A percentile compares a stretch with the other conserved stretches of the same genome.
phyloP scores from a whole-genome alignment of 2,113 vertebrate genomes.

The Ophthalmolycus amberensis region DNA sequence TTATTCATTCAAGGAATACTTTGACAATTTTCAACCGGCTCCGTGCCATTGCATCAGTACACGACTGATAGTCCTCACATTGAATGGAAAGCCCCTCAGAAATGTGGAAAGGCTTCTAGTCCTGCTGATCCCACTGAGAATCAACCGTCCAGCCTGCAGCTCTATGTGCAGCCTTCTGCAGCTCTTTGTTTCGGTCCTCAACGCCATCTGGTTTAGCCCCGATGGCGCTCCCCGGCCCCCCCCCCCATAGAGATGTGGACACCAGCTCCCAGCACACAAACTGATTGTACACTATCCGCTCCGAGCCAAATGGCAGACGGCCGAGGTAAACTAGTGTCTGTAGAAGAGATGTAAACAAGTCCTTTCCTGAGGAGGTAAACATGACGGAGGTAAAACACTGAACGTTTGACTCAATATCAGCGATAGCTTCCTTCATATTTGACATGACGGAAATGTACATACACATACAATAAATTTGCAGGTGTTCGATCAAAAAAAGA shows the following conservation, averaged over 20 bases:
- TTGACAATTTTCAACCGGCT: background rate
- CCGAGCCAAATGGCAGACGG: slow-evolving; percentile 39
- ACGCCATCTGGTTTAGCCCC: slow-evolving; percentile 49
- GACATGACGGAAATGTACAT: background rate
- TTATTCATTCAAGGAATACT: too few relatives aligned
- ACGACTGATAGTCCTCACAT: background rate
- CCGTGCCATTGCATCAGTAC: background rate
- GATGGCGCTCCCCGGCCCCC: background rate
- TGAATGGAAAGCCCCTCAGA: background rate
- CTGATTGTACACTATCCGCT: slow-evolving; percentile 14
- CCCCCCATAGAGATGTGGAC: slow-evolving; percentile 20
- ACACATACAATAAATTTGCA: background rate
- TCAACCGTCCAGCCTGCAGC: slow-evolving; percentile 24
- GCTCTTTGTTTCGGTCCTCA: slow-evolving; percentile 23
- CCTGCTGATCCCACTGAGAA: slow-evolving; percentile 28
- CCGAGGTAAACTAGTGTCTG: slow-evolving; percentile 53
- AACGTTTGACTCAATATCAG: background rate
- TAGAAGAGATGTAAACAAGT: slow-evolving; percentile 13
- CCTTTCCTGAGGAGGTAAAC: slow-evolving; percentile 1
- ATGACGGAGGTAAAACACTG: background rate
- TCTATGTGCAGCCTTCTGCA: slow-evolving; percentile 15
- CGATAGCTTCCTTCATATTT: background rate
- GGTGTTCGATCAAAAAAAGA: background rate
- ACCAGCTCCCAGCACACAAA: slow-evolving; percentile 21
- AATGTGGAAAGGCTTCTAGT: background rate